These are phyloP conservation scores for Burhinus oedicnemus DNA, from an alignment of 2,113 vertebrate genomes.

Conservation along the genomic window DNA sequence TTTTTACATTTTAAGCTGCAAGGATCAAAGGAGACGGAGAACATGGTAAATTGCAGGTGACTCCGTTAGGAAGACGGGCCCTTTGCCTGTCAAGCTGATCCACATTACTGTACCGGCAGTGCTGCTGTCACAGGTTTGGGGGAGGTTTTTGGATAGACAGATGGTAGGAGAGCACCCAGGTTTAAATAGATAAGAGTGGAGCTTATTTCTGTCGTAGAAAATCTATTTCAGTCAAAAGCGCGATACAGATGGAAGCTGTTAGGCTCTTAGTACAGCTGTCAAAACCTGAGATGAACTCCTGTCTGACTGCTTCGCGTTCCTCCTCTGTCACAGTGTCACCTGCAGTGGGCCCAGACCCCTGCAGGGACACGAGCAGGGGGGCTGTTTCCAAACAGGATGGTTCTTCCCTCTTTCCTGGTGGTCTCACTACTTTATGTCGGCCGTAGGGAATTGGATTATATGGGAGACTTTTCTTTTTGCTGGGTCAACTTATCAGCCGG, in stretches of 20 bases:
- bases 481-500: neutral
- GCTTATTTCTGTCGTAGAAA: neutral
- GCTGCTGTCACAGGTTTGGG: neutral
- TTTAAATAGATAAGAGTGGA: neutral
- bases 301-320: neutral
- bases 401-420: neutral
- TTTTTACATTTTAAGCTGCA: too few relatives aligned
- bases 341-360: neutral
- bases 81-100: neutral
- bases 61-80: neutral
- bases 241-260: neutral
- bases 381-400: neutral
- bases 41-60: neutral
- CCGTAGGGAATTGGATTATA: neutral
- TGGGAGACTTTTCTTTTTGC: neutral
- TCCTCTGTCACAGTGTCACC: neutral
- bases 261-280: neutral
- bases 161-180: neutral
- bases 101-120: neutral
- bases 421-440: accelerated
- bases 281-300: neutral
- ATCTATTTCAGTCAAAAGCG: neutral
- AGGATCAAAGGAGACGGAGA: neutral
- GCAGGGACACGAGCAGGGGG: neutral
- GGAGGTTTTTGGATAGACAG: neutral